A percentile compares a stretch with the other conserved stretches of the same genome.
phyloP scores from a whole-genome alignment of 2,888 invertebrate genomes.

The Ellobium chinense region DNA sequence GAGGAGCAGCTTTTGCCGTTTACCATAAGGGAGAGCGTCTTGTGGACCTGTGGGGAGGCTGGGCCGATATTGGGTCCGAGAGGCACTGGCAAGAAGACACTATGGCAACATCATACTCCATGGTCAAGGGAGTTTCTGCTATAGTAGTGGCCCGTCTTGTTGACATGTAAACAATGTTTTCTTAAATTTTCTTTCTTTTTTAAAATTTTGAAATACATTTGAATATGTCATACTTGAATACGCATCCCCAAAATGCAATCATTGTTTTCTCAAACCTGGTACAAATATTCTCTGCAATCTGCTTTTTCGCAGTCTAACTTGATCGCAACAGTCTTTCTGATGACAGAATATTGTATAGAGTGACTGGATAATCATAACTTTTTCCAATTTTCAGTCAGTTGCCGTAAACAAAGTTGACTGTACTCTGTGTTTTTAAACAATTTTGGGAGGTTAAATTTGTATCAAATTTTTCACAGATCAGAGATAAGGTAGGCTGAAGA shows the following conservation, averaged over 20 bases:
- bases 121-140: conserved; percentile 69
- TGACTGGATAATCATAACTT: no score
- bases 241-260: background rate
- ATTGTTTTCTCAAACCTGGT: background rate
- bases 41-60: conserved; percentile 75
- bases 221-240: no score
- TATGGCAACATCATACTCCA: conserved; percentile 61
- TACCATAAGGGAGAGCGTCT: conserved; percentile 71
- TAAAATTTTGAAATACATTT: no score
- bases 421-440: no score
- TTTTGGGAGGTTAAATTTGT: no score
- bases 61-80: conserved; percentile 66
- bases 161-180: conserved; percentile 67
- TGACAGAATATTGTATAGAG: no score
- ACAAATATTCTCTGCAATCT: background rate
- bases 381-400: no score
- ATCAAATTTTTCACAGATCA: no score
- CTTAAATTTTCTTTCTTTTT: no score
- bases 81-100: conserved; percentile 70
- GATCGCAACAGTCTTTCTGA: background rate
- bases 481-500: no score
- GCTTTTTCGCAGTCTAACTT: background rate
- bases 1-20: conserved; percentile 70
- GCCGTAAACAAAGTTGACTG: no score
- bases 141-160: conserved; percentile 74